Conservation (phyloP, 2,113 vertebrate species). For the Mungos mungo region DNA sequence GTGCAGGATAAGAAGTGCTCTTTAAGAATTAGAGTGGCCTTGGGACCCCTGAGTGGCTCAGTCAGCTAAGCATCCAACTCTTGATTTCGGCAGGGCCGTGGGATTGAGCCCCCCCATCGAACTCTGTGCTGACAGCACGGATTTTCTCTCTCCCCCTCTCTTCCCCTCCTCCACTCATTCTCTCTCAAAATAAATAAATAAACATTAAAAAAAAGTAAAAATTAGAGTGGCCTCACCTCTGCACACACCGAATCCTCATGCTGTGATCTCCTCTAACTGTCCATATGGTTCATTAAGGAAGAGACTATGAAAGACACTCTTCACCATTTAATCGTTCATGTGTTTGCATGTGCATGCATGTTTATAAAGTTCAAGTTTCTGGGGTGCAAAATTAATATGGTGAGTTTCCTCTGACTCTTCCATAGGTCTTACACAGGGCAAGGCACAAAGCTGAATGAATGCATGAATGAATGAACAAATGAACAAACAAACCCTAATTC, state of each 20-base stretch:
- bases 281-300: background rate
- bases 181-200: too few species aligned
- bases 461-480: background rate
- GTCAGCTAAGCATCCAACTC: too few species aligned
- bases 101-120: too few species aligned
- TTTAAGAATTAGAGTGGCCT: background rate
- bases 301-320: background rate
- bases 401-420: background rate
- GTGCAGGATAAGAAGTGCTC: background rate
- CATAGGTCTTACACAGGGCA: background rate
- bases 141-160: too few species aligned
- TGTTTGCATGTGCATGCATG: background rate
- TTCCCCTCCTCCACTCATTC: too few species aligned
- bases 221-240: background rate
- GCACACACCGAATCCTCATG: background rate
- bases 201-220: background rate
- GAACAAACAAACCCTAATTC: background rate
- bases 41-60: too few species aligned
- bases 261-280: background rate
- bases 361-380: background rate
- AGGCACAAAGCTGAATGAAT: background rate
- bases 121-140: too few species aligned
- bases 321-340: background rate
- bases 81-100: too few species aligned
- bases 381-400: background rate